phyloP scores from a whole-genome alignment of 2,888 invertebrate genomes.

The Zaprionus bogoriensis region DNA sequence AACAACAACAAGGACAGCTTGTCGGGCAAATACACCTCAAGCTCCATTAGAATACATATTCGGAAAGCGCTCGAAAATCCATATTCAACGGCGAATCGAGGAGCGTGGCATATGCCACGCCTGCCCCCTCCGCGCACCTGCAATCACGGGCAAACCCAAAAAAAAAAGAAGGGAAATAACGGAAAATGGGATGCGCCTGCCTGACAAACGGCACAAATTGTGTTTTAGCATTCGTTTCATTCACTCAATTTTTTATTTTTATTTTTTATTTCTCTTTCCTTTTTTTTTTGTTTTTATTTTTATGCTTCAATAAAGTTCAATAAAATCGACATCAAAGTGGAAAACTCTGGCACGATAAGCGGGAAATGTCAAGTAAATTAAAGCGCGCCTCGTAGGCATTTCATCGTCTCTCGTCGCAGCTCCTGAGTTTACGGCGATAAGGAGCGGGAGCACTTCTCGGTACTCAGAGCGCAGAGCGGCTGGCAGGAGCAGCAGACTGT shows the following conservation, averaged over 20 bases:
- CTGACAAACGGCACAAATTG: slow-evolving; percentile 27
- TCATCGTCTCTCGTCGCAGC: too few relatives aligned
- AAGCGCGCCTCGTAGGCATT: slow-evolving; percentile 44
- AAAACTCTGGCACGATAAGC: slow-evolving; percentile 20
- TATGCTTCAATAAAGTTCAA: slow-evolving; percentile 72
- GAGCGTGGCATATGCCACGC: slow-evolving; percentile 15
- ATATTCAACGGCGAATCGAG: slow-evolving; percentile 48
- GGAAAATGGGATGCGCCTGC: slow-evolving; percentile 37
- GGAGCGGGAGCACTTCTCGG: not conserved
- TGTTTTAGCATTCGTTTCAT: slow-evolving; percentile 30
- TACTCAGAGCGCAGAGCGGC: not conserved
- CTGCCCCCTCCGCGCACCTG: not conserved
- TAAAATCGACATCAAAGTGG: slow-evolving; percentile 61
- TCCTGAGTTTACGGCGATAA: slow-evolving; percentile 3
- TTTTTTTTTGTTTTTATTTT: slow-evolving; percentile 49
- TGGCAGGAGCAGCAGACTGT: not conserved
- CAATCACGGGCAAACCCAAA: too few relatives aligned
- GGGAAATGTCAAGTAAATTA: slow-evolving; percentile 51
- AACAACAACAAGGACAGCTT: too few relatives aligned
- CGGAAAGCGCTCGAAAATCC: slow-evolving; percentile 56
- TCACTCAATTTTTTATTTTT: not conserved
- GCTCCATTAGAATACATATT: slow-evolving; percentile 57
- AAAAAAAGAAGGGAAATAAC: too few relatives aligned
- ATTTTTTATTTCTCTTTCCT: not conserved
- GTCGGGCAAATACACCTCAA: slow-evolving; percentile 13